These are phyloP conservation scores for Macroglossus sobrinus DNA, from an alignment of 2,113 vertebrate species.

Conservation along the genomic window DNA sequence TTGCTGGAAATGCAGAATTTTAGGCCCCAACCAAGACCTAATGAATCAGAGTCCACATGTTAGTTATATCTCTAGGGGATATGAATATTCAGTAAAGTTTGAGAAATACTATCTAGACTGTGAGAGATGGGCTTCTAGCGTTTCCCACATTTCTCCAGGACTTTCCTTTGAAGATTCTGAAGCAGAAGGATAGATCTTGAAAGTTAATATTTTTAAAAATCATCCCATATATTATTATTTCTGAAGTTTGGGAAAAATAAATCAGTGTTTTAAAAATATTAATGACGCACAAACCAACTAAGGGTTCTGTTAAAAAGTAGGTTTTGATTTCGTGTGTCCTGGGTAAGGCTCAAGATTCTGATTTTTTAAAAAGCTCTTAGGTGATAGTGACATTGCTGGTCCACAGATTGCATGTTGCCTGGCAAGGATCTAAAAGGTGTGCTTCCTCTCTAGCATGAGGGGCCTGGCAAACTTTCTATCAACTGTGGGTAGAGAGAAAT, in stretches of 20 bases:
- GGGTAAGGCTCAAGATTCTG: neutral
- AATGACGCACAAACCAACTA: neutral
- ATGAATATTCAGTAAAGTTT: neutral
- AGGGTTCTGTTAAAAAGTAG: neutral
- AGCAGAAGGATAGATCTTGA: neutral
- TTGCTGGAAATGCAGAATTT: neutral
- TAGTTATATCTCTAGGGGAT: neutral
- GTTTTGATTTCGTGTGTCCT: neutral
- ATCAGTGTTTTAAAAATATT: neutral
- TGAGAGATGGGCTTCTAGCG: neutral
- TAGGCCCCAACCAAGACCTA: neutral
- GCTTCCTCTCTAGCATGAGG: neutral
- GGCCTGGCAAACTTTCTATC: neutral
- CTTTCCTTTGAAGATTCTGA: neutral
- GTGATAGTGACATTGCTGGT: neutral
- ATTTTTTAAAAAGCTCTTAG: neutral
- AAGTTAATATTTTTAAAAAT: neutral
- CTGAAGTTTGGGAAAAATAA: neutral
- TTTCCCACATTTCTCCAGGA: neutral
- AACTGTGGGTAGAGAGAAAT: neutral
- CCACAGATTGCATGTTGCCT: fast-evolving
- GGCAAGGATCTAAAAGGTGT: neutral
- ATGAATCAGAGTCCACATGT: neutral
- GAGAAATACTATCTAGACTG: neutral
- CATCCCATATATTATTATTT: neutral